These are phyloP conservation scores for Macrophya annulata DNA, from an alignment of 2,888 invertebrate genomes.

Conservation along the genomic window DNA sequence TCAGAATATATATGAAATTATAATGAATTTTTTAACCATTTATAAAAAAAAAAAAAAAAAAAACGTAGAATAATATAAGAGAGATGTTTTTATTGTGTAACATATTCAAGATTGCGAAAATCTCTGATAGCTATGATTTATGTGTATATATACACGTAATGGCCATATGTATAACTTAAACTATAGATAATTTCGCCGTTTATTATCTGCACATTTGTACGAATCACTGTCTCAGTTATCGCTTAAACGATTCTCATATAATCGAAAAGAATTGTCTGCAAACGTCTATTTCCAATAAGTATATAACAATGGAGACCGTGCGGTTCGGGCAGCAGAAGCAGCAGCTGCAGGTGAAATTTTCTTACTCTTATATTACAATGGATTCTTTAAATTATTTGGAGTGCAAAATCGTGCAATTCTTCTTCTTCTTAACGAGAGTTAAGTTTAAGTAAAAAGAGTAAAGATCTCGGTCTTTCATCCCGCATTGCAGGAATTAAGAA, in stretches of 20 bases:
- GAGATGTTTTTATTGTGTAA: not conserved
- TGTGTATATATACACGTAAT: not conserved
- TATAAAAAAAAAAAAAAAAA: not conserved
- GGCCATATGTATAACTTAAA: not conserved
- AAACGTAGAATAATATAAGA: no score
- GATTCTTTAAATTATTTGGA: not conserved
- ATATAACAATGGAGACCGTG: not conserved
- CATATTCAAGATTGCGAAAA: not conserved
- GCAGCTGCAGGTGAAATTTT: not conserved
- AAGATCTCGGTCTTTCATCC: not conserved
- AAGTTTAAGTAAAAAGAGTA: no score
- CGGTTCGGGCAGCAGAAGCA: no score
- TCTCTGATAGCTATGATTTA: not conserved
- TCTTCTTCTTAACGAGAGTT: no score
- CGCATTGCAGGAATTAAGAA: not conserved
- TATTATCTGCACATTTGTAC: conserved; percentile 5
- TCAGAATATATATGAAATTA: not conserved
- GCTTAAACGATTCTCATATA: not conserved
- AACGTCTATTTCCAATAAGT: not conserved
- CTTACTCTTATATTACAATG: not conserved
- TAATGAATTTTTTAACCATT: not conserved
- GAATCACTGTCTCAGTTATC: not conserved
- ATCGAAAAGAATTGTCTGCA: conserved; percentile 10
- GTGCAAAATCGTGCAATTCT: not conserved
- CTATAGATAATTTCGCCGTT: not conserved